Percentiles rank a stretch among this genome's conserved stretches.
These are phyloP conservation scores for Lateolabrax maculatus DNA, from an alignment of 2,797 vertebrate genomes.

Conservation along the genomic window DNA sequence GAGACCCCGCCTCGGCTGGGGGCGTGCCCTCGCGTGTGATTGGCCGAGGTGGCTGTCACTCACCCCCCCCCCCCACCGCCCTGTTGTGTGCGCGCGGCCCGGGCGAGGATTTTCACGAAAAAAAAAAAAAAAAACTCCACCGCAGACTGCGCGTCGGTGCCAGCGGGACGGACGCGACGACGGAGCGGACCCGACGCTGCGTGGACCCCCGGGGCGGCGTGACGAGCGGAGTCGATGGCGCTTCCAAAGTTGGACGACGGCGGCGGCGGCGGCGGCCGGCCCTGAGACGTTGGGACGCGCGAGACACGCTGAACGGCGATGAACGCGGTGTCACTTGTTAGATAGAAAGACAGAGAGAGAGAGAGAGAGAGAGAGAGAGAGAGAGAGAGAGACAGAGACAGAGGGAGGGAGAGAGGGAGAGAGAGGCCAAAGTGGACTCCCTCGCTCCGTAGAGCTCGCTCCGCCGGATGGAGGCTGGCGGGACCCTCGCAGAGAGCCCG, in stretches of 20 bases:
- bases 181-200: constrained; percentile 20
- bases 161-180: constrained; percentile 28
- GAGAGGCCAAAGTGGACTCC: constrained; percentile 66
- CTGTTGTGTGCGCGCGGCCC: constrained; percentile 62
- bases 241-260: constrained; percentile 50
- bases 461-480: constrained; percentile 77
- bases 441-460: constrained; percentile 65
- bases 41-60: constrained; percentile 66
- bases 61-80: constrained; percentile 50
- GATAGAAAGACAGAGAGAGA: constrained; percentile 47
- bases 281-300: constrained; percentile 20
- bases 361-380: constrained; percentile 31
- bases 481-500: constrained; percentile 70
- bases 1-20: neutral
- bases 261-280: constrained; percentile 39
- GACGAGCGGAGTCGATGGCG: constrained; percentile 66
- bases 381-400: constrained; percentile 33
- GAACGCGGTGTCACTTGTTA: constrained; percentile 65
- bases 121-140: too few species aligned
- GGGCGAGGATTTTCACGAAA: constrained; percentile 74
- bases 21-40: constrained; percentile 41
- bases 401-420: constrained; percentile 12
- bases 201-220: constrained; percentile 46
- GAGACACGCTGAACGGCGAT: constrained; percentile 36
- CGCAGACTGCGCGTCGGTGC: constrained; percentile 62